Conservation (phyloP, 2,797 vertebrate genomes). For the Gouania willdenowi region DNA sequence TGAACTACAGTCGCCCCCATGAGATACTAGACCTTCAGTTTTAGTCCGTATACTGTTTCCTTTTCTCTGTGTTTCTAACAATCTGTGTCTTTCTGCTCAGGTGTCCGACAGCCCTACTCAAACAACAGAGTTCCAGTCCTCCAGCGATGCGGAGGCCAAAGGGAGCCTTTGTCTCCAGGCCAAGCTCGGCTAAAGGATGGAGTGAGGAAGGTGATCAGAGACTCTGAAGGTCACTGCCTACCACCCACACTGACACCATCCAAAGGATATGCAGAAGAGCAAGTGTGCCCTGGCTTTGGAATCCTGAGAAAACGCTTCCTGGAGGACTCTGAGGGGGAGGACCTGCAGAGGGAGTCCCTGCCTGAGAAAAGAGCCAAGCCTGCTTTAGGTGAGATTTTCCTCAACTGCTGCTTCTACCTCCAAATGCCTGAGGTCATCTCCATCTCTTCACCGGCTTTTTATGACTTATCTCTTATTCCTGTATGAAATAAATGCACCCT, state of each 20-base stretch:
- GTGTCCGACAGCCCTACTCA: conserved; percentile 45
- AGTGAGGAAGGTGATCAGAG: conserved; percentile 29
- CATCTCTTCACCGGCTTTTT: conserved; percentile 2
- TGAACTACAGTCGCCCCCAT: conserved; percentile 30
- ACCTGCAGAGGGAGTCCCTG: conserved; percentile 54
- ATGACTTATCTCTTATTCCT: conserved; percentile 22
- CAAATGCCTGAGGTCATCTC: not conserved
- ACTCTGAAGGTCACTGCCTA: conserved; percentile 34
- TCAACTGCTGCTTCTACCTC: not conserved
- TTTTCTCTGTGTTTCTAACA: not conserved
- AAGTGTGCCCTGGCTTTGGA: conserved; percentile 57
- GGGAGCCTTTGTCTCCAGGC: conserved; percentile 39
- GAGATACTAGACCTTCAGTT: conserved; percentile 2
- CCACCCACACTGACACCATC: conserved; percentile 49
- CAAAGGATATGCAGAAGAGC: conserved; percentile 63
- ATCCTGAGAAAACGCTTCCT: conserved; percentile 80
- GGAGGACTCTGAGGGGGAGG: conserved; percentile 64
- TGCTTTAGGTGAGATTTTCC: conserved; percentile 45
- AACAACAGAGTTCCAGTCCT: conserved; percentile 74
- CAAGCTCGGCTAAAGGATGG: conserved; percentile 29
- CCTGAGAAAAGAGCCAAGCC: conserved; percentile 82
- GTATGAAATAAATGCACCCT: conserved; percentile 3
- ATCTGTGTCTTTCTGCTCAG: conserved; percentile 33
- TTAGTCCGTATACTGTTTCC: conserved; percentile 12
- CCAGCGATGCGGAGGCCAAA: conserved; percentile 60